These are phyloP conservation scores for Heliconius himera DNA, from an alignment of 1,140 invertebrate genomes.

Conservation along the genomic window DNA sequence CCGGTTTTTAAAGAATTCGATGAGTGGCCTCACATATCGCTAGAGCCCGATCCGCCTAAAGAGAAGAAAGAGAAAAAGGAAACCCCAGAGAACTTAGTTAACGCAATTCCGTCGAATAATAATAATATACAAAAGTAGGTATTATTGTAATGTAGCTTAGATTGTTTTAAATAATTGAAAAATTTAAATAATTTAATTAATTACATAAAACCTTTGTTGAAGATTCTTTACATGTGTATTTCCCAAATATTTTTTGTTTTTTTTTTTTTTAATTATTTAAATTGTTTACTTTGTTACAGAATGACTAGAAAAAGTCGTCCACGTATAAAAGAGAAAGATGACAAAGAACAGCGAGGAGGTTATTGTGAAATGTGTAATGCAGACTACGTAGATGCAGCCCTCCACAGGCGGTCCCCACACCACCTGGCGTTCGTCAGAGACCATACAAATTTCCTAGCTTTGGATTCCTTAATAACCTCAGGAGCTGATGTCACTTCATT, in stretches of 20 bases:
- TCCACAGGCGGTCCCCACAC: conserved; percentile 87
- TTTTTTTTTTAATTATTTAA: background rate
- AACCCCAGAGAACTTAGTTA: conserved; percentile 45
- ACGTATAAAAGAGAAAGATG: conserved; percentile 82
- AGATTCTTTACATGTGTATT: no score
- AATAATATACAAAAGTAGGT: conserved; percentile 40
- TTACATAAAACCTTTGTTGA: no score
- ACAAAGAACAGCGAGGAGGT: conserved; percentile 83
- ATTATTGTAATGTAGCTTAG: background rate
- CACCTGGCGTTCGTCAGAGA: conserved; percentile 87
- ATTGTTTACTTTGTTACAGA: conserved; percentile 56
- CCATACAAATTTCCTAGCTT: conserved; percentile 86
- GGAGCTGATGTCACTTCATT: conserved; percentile 84
- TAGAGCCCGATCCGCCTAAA: conserved; percentile 71
- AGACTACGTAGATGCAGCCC: conserved; percentile 85
- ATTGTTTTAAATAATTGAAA: no score
- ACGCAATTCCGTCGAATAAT: conserved; percentile 39
- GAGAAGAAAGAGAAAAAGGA: conserved; percentile 68
- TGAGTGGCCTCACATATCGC: conserved; percentile 72
- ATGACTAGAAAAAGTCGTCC: conserved; percentile 86
- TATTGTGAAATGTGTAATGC: conserved; percentile 90
- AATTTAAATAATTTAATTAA: no score
- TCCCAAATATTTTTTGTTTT: background rate
- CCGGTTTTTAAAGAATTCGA: conserved; percentile 78
- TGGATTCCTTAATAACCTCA: conserved; percentile 85